Conservation (phyloP, 2,113 vertebrate species). For the Alosa alosa region DNA sequence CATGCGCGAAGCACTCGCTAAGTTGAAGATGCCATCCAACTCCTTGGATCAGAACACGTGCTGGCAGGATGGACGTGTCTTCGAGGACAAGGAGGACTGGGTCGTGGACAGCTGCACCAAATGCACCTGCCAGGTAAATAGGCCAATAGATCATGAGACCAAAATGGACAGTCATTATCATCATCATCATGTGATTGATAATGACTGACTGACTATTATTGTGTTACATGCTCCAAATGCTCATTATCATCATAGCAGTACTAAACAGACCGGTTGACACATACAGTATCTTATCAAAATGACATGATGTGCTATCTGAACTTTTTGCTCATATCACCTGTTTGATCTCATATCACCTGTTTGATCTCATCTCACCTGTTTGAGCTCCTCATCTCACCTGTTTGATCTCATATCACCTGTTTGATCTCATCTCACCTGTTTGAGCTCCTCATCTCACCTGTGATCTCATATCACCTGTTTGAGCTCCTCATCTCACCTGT, state of each 20-base stretch:
- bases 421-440: too few species aligned
- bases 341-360: background rate
- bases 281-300: background rate
- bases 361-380: too few species aligned
- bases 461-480: too few species aligned
- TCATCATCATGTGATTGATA: too few species aligned
- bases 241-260: too few species aligned
- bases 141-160: background rate
- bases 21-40: conserved; percentile 68
- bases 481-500: too few species aligned
- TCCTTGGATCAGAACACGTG: conserved; percentile 78
- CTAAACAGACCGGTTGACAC: too few species aligned
- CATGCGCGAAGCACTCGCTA: conserved; percentile 81
- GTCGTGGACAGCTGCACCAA: conserved; percentile 92
- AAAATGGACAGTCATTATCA: background rate
- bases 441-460: too few species aligned
- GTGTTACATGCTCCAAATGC: too few species aligned
- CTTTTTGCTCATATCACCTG: conserved; percentile 17
- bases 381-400: too few species aligned
- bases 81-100: conserved; percentile 87
- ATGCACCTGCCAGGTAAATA: conserved; percentile 84
- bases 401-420: too few species aligned
- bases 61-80: conserved; percentile 88
- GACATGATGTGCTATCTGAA: background rate
- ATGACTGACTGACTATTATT: too few species aligned